A percentile compares a stretch with the other conserved stretches of the same genome.
phyloP scores from a whole-genome alignment of 2,797 vertebrate genomes.

The Podarcis siculus region DNA sequence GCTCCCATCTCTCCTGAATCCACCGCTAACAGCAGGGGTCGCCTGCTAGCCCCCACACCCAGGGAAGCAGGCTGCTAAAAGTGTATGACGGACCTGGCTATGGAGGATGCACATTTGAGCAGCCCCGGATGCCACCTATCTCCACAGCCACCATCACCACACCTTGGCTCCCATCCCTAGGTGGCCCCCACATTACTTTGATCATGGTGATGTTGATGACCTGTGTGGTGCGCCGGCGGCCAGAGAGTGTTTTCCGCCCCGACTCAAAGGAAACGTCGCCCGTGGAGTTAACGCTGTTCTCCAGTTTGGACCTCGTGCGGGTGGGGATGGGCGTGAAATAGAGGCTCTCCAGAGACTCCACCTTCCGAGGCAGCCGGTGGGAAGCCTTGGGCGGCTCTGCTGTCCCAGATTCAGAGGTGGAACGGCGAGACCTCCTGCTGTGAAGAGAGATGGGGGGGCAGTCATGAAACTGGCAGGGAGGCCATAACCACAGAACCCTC shows the following conservation, averaged over 20 bases:
- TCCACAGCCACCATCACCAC: too few species aligned
- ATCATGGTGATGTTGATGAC: constrained; percentile 93
- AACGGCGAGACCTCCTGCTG: constrained; percentile 75
- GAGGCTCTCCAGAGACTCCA: constrained; percentile 88
- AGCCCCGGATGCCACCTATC: not conserved
- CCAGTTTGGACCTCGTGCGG: constrained; percentile 68
- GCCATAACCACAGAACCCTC: not conserved
- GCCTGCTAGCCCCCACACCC: not conserved
- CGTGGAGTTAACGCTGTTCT: constrained; percentile 77
- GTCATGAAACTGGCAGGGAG: not conserved
- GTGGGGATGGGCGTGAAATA: constrained; percentile 89
- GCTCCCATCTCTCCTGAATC: too few species aligned
- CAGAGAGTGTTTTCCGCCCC: constrained; percentile 76
- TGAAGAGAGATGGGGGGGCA: rapidly evolving
- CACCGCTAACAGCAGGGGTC: too few species aligned
- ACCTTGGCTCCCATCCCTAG: not conserved
- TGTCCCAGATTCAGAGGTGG: constrained; percentile 75
- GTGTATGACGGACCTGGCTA: not conserved
- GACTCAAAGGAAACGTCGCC: constrained; percentile 78
- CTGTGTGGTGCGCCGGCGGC: constrained; percentile 88
- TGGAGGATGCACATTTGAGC: not conserved
- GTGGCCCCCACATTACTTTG: constrained; percentile 78
- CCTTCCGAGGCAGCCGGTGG: constrained; percentile 72
- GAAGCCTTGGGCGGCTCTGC: constrained; percentile 75
- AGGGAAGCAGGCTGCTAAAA: not conserved